These are phyloP conservation scores for Physocephala rufipes DNA, from an alignment of 2,888 invertebrate genomes.

Conservation along the genomic window DNA sequence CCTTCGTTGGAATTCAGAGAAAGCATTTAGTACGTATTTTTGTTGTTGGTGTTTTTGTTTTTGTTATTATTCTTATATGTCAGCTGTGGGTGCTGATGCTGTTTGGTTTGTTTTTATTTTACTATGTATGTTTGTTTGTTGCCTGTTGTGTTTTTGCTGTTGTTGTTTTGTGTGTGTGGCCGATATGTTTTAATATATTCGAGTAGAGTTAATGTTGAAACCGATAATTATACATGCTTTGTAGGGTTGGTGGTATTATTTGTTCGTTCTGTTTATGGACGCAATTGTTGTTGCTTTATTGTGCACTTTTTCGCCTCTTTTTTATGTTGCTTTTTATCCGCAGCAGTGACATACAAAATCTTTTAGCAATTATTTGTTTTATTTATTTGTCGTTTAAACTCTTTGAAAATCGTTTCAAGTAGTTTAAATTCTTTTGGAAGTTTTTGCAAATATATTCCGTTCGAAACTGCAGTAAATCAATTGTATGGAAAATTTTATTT, in stretches of 20 bases:
- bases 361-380: slow-evolving; percentile 9
- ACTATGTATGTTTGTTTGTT: neutral
- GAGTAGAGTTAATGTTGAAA: neutral
- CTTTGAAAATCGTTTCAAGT: neutral
- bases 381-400: slow-evolving; percentile 7
- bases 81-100: neutral
- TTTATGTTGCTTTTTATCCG: slow-evolving; percentile 36
- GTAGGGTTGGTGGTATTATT: no score
- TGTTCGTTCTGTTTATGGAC: neutral
- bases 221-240: neutral
- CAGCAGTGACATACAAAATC: slow-evolving; percentile 17
- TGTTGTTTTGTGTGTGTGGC: no score
- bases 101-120: slow-evolving; percentile 4
- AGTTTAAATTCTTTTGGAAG: neutral
- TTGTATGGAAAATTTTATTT: neutral
- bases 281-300: slow-evolving; percentile 11
- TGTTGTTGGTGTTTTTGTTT: neutral
- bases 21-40: neutral
- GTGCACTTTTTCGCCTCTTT: slow-evolving; percentile 31
- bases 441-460: neutral
- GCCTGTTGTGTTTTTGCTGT: no score
- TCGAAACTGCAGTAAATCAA: slow-evolving; percentile 17
- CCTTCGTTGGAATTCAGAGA: neutral
- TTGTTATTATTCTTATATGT: slow-evolving; percentile 19
- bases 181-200: neutral